phyloP scores from a whole-genome alignment of 2,797 vertebrate species.

The Synaphobranchus kaupii region DNA sequence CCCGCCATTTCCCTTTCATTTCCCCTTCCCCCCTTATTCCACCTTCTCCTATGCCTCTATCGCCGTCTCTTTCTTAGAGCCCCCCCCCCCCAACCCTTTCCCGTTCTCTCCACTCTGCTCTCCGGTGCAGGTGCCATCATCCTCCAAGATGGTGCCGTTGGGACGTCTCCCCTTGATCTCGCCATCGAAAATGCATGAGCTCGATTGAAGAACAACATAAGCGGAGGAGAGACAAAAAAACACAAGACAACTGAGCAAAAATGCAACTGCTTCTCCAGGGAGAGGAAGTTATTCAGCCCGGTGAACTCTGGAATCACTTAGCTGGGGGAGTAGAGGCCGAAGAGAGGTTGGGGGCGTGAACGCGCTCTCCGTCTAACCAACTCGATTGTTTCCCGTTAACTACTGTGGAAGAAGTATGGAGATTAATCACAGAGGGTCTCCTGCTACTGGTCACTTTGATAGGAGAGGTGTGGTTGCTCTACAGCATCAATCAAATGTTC shows the following conservation, averaged over 20 bases:
- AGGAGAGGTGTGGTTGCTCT: not conserved
- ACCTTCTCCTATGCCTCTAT: not conserved
- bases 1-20: conserved; percentile 40
- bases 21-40: not conserved
- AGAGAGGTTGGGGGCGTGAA: not conserved
- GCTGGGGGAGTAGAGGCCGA: conserved; percentile 15
- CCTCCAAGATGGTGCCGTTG: conserved; percentile 61
- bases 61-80: not conserved
- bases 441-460: not conserved
- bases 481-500: not conserved
- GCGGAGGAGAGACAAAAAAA: conserved; percentile 41
- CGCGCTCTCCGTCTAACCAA: conserved; percentile 17
- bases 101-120: conserved; percentile 25
- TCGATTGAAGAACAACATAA: conserved; percentile 48
- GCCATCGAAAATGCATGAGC: conserved; percentile 14
- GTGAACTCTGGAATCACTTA: conserved; percentile 29
- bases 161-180: conserved; percentile 38
- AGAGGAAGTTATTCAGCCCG: conserved; percentile 28
- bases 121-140: not conserved
- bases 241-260: conserved; percentile 23
- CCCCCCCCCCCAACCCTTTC: conserved; percentile 31
- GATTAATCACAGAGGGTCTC: not conserved
- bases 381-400: conserved; percentile 20
- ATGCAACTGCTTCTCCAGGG: conserved; percentile 32
- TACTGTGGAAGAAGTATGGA: not conserved